Percentiles rank a stretch among this genome's conserved stretches.
These are phyloP conservation scores for Muschampia plurimacula DNA, from an alignment of 2,888 invertebrate species.

Conservation along the genomic window DNA sequence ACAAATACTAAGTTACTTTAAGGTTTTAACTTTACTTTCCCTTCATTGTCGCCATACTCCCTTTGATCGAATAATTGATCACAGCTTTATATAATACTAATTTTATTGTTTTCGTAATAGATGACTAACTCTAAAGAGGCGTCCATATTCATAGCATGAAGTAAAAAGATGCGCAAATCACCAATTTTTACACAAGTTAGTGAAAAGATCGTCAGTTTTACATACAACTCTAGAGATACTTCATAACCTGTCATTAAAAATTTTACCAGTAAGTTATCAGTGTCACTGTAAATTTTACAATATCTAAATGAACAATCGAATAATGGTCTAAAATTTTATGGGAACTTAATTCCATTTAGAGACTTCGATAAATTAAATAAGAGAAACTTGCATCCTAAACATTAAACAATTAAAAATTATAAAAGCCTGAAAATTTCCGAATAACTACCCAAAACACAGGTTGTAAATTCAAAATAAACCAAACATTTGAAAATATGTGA, in stretches of 20 bases:
- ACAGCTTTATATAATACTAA: slow-evolving; percentile 79
- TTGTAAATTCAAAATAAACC: slow-evolving; percentile 55
- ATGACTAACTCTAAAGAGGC: slow-evolving; percentile 83
- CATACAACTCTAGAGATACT: slow-evolving; percentile 71
- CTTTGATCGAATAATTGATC: slow-evolving; percentile 70
- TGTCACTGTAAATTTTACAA: slow-evolving; percentile 67
- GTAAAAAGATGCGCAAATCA: slow-evolving; percentile 80
- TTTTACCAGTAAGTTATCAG: slow-evolving; percentile 60
- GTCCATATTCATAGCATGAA: slow-evolving; percentile 81
- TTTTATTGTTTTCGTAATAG: slow-evolving; percentile 81
- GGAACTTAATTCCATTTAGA: slow-evolving; percentile 85
- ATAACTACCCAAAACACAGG: slow-evolving; percentile 45
- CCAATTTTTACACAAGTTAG: slow-evolving; percentile 77
- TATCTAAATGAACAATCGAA: slow-evolving; percentile 67
- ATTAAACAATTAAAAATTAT: slow-evolving; percentile 54
- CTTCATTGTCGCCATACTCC: not conserved
- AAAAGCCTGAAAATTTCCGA: slow-evolving; percentile 25
- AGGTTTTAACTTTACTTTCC: slow-evolving; percentile 23
- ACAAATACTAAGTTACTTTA: slow-evolving; percentile 37
- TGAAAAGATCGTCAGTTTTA: slow-evolving; percentile 68
- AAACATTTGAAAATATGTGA: slow-evolving; percentile 85
- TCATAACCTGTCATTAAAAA: slow-evolving; percentile 67
- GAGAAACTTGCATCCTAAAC: slow-evolving; percentile 44
- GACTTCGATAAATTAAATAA: slow-evolving; percentile 37
- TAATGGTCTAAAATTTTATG: slow-evolving; percentile 63